Conservation (phyloP, 1,140 invertebrate species). For the Pomacea maculata region DNA sequence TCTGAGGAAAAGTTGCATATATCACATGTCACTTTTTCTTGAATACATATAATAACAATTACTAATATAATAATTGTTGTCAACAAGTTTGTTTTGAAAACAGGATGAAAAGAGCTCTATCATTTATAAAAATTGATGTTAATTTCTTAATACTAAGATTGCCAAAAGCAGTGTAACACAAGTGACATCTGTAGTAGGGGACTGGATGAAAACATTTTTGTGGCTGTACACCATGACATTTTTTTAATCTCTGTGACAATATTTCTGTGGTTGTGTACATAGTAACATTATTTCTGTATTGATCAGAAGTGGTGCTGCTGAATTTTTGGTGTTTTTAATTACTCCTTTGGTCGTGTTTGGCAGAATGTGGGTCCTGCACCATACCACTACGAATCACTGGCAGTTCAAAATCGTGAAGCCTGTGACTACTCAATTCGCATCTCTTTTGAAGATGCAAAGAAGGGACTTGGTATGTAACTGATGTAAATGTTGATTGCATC, state of each 20-base stretch:
- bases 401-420: constrained; percentile 77
- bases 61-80: background rate
- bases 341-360: background rate
- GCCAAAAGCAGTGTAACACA: background rate
- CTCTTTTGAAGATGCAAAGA: constrained; percentile 82
- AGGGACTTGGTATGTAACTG: constrained; percentile 73
- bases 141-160: background rate
- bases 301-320: background rate
- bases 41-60: too few species aligned
- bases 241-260: too few species aligned
- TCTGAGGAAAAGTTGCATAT: too few species aligned
- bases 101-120: background rate
- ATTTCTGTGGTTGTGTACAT: background rate
- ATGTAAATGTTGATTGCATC: background rate
- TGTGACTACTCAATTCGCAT: constrained; percentile 90
- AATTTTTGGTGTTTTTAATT: background rate
- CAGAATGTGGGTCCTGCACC: constrained; percentile 74
- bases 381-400: constrained; percentile 86
- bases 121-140: background rate
- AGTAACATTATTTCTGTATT: background rate
- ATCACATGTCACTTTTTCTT: too few species aligned
- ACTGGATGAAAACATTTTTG: too few species aligned
- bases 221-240: too few species aligned
- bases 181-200: background rate
- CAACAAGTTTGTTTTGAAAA: background rate